These are phyloP conservation scores for Pangasianodon gigas DNA, from an alignment of 2,113 vertebrate genomes.

Conservation along the genomic window DNA sequence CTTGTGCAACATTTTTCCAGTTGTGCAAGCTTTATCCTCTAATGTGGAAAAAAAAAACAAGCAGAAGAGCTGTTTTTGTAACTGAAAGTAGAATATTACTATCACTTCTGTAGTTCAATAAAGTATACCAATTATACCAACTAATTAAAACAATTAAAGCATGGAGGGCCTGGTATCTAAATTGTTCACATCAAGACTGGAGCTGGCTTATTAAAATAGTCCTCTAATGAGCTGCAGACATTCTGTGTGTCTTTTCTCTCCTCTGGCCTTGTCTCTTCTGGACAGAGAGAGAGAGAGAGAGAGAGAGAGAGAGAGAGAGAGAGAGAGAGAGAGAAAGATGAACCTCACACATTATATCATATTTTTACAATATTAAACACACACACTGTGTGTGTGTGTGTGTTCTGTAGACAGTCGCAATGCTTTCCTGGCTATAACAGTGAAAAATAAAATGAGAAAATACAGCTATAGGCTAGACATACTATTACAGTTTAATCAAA, in stretches of 20 bases:
- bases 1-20: constrained; percentile 59
- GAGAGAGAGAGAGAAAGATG: background rate
- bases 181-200: constrained; percentile 61
- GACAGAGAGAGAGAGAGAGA: constrained; percentile 38
- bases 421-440: background rate
- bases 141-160: constrained; percentile 74
- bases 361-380: constrained; percentile 25
- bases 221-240: constrained; percentile 65
- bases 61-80: constrained; percentile 50
- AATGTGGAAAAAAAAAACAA: constrained; percentile 11
- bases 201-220: constrained; percentile 67
- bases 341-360: constrained; percentile 35
- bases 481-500: constrained; percentile 17
- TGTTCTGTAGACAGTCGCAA: constrained; percentile 1
- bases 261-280: constrained; percentile 41
- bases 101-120: constrained; percentile 58
- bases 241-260: constrained; percentile 42
- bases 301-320: constrained; percentile 29
- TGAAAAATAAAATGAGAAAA: background rate
- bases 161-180: constrained; percentile 57
- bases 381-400: background rate
- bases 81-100: constrained; percentile 59
- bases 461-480: background rate
- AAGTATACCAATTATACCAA: constrained; percentile 66
- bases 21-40: constrained; percentile 52